Evolutionary conservation across 2,888 invertebrate genomes (phyloP), one percentile per base, ranked within the genome.

Genomic region (Fabriciana adippe): DNA sequence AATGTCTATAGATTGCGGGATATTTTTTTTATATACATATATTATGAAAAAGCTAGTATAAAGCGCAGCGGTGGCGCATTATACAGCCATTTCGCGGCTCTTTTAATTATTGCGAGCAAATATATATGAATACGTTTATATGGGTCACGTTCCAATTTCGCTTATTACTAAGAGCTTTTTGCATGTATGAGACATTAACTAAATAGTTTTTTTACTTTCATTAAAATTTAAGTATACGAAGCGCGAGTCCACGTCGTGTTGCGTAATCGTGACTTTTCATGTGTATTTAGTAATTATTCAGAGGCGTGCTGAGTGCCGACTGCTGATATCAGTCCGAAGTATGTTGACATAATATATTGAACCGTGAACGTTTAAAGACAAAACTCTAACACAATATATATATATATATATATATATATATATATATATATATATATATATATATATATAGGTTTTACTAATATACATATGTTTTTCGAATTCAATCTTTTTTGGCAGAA

Each of bases 121-220:
- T 63, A 57, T 66, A 64, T 63, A 60, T 69, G 69, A 66, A 69
- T 64, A 66, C 63, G 66, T 53, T 59, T 54, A 69, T 63, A 63
- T 69, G 64, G 70, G 70, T 70, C 67, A 67, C 70, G 70, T 64
- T 67, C 67, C 67, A 63, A 61, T 70, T 70, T 18, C 64, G 64
- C 67, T 64, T 59, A 64, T 61, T 66, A 55, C 68, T 45, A 45
- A 56, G 54, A 48, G 54, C 55, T 64, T 62, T 61, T 61, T 60
- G 64, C 60, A 26, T 48, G 35, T 41, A 47, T 31, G 50, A 31
- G 47, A 60, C 61, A 66, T 57, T 61, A 51, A 60, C 31, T 51
- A 55, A 66, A 66, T 66, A 61, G 47, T 50, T 55, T 65, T n/a
- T 66, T 66, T 59, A 59, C 59, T 41, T 65, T 59, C 65, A 65